These are phyloP conservation scores for Mus minutoides DNA, from an alignment of 2,797 vertebrate genomes.

Conservation along the genomic window DNA sequence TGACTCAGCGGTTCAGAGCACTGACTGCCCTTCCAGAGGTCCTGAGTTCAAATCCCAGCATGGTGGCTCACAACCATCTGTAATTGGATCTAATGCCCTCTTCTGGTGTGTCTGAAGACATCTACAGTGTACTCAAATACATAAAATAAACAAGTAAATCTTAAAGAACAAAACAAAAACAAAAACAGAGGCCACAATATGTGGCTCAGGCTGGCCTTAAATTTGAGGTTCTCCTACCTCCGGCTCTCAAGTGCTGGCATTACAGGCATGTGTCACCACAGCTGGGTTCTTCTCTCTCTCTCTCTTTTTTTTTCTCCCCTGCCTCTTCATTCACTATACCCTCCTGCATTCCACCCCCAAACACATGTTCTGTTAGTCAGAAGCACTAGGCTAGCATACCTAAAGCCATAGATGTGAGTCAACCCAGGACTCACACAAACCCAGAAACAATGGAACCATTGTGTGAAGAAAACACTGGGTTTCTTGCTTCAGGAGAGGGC, in stretches of 20 bases:
- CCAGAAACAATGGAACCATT: too few relatives aligned
- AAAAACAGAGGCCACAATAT: background rate
- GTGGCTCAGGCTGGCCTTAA: background rate
- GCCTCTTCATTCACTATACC: fast-evolving
- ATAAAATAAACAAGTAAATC: too few relatives aligned
- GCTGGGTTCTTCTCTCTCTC: background rate
- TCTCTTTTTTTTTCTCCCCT: background rate
- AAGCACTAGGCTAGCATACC: background rate
- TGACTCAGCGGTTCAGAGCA: too few relatives aligned
- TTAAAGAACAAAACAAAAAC: too few relatives aligned
- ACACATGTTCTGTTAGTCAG: background rate
- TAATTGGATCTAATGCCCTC: too few relatives aligned
- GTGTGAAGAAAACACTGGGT: background rate
- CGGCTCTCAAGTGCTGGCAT: background rate
- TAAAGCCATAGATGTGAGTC: background rate
- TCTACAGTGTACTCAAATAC: too few relatives aligned
- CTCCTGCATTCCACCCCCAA: background rate
- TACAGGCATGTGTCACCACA: background rate
- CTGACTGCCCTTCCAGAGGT: too few relatives aligned
- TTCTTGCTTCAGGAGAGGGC: background rate
- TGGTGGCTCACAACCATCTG: too few relatives aligned
- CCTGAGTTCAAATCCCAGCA: too few relatives aligned
- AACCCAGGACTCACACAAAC: too few relatives aligned
- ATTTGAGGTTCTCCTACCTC: too few relatives aligned
- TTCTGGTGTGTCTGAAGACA: too few relatives aligned